Percentiles rank a stretch among this genome's conserved stretches.
Evolutionary conservation across 2,113 vertebrate species (phyloP).

Genomic region (Formicarius rufipectus): DNA sequence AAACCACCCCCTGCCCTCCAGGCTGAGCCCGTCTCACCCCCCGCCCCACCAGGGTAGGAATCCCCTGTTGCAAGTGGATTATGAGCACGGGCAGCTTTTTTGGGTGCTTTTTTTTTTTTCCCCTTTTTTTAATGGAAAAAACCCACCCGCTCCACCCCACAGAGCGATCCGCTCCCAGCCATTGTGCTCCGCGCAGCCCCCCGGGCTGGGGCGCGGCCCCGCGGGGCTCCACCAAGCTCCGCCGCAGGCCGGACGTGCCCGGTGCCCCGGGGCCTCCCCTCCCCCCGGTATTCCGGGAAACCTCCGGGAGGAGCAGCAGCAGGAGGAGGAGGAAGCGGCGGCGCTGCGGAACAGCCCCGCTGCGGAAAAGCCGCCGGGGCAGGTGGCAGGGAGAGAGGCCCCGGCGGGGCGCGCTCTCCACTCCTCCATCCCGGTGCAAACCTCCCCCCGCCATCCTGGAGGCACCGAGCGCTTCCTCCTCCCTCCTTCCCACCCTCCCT

Average conservation of each 20-base stretch:
- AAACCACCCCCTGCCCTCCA: background rate
- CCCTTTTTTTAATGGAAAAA: background rate
- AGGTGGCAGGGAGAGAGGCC: constrained; percentile 1
- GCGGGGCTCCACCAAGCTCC: constrained; percentile 14
- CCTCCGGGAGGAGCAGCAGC: background rate
- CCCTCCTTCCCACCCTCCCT: background rate
- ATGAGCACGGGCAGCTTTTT: background rate
- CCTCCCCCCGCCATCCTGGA: background rate
- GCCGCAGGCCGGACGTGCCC: constrained; percentile 43
- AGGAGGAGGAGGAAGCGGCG: background rate
- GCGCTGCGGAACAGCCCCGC: constrained; percentile 39
- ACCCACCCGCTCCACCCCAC: too few relatives aligned
- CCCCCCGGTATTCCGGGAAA: constrained; percentile 55
- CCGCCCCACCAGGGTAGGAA: background rate
- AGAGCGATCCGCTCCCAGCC: background rate
- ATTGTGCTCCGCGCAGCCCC: background rate
- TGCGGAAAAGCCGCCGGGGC: constrained; percentile 24
- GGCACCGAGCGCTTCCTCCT: background rate
- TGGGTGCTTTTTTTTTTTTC: too few relatives aligned
- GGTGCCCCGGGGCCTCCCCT: constrained; percentile 33
- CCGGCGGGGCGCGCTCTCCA: background rate
- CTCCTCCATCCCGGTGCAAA: background rate
- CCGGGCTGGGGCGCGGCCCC: constrained; percentile 8
- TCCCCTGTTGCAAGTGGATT: background rate
- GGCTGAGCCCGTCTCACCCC: background rate